Conservation (phyloP, 1,140 invertebrate genomes). For the Eurosta solidaginis region DNA sequence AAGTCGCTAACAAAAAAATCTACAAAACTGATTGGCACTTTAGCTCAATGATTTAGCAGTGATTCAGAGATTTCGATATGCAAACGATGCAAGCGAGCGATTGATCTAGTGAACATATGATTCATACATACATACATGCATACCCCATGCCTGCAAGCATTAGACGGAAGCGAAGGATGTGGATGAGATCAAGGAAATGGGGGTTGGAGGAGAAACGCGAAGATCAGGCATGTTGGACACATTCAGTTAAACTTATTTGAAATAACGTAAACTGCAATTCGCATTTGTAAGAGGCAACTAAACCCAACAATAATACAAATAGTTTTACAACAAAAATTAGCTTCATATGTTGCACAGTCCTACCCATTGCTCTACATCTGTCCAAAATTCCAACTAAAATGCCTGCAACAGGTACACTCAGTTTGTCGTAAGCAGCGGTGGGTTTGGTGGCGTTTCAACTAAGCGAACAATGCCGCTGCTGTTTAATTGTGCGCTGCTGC, state of each 20-base stretch:
- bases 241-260: too few relatives aligned
- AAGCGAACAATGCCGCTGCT: too few relatives aligned
- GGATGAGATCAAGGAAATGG: too few relatives aligned
- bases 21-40: not conserved
- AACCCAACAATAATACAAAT: too few relatives aligned
- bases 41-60: not conserved
- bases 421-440: not conserved
- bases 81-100: not conserved
- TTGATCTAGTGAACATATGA: not conserved
- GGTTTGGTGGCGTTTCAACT: too few relatives aligned
- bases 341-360: not conserved
- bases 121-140: too few relatives aligned
- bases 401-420: not conserved
- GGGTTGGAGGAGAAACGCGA: too few relatives aligned
- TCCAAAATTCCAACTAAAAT: slow-evolving; percentile 2
- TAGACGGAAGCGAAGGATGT: too few relatives aligned
- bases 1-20: not conserved
- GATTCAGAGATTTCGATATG: slow-evolving; percentile 15
- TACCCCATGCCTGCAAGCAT: too few relatives aligned
- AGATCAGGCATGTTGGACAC: too few relatives aligned
- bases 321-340: not conserved
- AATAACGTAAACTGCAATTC: too few relatives aligned
- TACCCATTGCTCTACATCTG: not conserved
- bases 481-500: not conserved
- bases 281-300: too few relatives aligned